phyloP scores from a whole-genome alignment of 2,888 invertebrate species.

The Chloroclysta siterata region DNA sequence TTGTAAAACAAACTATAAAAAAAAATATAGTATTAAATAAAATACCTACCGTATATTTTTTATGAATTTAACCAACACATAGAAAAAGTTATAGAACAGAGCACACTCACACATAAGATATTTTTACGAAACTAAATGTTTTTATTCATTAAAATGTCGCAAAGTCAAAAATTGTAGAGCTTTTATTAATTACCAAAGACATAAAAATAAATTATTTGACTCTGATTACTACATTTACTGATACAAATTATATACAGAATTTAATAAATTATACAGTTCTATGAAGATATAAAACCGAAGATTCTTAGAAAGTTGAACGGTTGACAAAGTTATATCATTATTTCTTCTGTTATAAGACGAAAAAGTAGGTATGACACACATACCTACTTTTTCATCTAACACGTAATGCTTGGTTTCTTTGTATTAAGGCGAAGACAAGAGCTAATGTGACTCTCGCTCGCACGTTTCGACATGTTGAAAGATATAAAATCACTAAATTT shows the following conservation, averaged over 20 bases:
- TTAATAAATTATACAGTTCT: slow-evolving; percentile 5
- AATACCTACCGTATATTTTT: too few relatives aligned
- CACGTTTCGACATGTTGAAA: too few relatives aligned
- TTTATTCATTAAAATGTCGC: neutral
- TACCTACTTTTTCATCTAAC: neutral
- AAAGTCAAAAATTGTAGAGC: neutral
- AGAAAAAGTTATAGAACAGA: too few relatives aligned
- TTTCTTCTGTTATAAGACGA: neutral
- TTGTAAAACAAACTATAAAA: too few relatives aligned
- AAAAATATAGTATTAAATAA: too few relatives aligned
- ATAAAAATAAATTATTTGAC: slow-evolving; percentile 1
- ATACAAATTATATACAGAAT: neutral
- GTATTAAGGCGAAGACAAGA: too few relatives aligned
- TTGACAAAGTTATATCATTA: neutral
- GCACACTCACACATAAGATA: neutral
- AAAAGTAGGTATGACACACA: neutral
- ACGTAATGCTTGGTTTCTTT: neutral
- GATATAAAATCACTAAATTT: too few relatives aligned
- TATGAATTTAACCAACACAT: too few relatives aligned
- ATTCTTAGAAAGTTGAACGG: neutral
- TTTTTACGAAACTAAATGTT: neutral
- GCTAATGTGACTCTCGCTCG: too few relatives aligned
- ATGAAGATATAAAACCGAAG: neutral
- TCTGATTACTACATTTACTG: neutral
- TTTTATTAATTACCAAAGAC: neutral